Conservation (phyloP, 1,140 invertebrate genomes). For the Wiebesia pumilae region DNA sequence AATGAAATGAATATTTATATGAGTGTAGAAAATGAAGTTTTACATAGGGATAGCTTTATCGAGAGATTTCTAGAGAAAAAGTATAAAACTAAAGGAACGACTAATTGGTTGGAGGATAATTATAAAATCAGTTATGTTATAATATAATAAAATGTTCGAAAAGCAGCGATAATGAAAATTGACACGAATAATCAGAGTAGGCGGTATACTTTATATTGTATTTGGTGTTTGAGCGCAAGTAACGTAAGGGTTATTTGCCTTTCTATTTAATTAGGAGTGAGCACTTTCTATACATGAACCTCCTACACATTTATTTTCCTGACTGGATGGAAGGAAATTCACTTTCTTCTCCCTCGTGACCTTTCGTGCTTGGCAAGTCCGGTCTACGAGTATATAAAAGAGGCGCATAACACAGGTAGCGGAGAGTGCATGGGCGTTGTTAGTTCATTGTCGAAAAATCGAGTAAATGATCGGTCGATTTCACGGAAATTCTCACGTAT, state of each 20-base stretch:
- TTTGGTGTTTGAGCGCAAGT: not conserved
- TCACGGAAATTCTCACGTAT: slow-evolving; percentile 15
- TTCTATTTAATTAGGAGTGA: not conserved
- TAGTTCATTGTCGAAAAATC: slow-evolving; percentile 18
- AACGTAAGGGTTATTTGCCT: not conserved
- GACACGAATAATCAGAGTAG: not conserved
- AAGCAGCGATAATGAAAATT: not conserved
- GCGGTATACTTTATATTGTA: no score
- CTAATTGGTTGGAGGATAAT: not conserved
- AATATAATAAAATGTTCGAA: not conserved
- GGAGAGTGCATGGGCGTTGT: not conserved
- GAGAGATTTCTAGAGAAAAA: not conserved
- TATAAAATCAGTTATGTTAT: not conserved
- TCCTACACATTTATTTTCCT: slow-evolving; percentile 2
- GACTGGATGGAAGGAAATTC: not conserved
- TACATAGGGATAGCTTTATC: no score
- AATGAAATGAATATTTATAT: not conserved
- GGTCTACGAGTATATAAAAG: not conserved
- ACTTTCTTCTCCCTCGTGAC: slow-evolving; percentile 19
- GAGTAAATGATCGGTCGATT: not conserved
- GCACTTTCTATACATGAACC: not conserved
- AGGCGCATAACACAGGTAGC: no score
- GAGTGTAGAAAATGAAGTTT: not conserved
- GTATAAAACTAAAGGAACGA: not conserved
- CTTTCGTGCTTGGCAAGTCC: slow-evolving; percentile 26